Evolutionary conservation across 2,113 vertebrate genomes (phyloP).

Genomic region (Aspidoscelis tigris): DNA sequence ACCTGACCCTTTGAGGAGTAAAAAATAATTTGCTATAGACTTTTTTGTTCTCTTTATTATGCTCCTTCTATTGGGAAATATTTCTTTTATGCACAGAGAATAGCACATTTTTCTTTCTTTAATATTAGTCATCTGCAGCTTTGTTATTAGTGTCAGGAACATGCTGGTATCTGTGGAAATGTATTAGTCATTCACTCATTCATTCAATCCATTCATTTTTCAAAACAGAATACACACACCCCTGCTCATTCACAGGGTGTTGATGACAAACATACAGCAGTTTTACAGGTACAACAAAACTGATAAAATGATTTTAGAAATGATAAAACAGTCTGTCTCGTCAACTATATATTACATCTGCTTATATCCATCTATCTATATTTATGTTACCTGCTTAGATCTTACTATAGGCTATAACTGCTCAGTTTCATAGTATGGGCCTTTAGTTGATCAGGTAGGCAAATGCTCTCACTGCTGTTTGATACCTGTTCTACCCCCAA

Average conservation of each 20-base stretch:
- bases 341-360: not conserved
- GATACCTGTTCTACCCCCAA: too few species aligned
- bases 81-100: not conserved
- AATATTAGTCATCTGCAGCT: slow-evolving; percentile 10
- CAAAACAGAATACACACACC: not conserved
- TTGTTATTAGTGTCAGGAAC: not conserved
- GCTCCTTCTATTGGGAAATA: not conserved
- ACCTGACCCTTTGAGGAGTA: not conserved
- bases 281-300: slow-evolving; percentile 1
- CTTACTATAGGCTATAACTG: too few species aligned
- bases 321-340: not conserved
- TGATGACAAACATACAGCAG: not conserved
- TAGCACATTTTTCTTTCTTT: not conserved
- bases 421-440: too few species aligned
- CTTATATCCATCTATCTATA: not conserved
- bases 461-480: too few species aligned
- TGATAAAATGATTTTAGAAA: not conserved
- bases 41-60: not conserved
- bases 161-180: not conserved
- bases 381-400: too few species aligned
- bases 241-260: not conserved
- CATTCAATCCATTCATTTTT: not conserved
- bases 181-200: not conserved
- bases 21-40: not conserved
- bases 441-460: too few species aligned